phyloP scores from a whole-genome alignment of 2,888 invertebrate genomes.

The Cyaniris semiargus region DNA sequence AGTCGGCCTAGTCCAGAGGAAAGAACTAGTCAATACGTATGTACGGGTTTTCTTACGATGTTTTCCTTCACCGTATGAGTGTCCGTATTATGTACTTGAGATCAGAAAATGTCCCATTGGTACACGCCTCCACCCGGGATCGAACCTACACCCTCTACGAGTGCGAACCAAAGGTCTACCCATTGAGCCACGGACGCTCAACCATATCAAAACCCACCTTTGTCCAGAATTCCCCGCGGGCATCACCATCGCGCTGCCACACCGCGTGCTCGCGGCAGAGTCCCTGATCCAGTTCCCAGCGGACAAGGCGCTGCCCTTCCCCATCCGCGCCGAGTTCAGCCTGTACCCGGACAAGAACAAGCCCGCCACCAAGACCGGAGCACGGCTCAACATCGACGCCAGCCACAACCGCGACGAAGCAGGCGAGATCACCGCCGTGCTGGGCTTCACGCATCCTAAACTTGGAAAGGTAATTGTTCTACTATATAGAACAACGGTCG shows the following conservation, averaged over 20 bases:
- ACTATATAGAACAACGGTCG: too few relatives aligned
- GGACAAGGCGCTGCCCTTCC: conserved; percentile 74
- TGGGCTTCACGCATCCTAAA: conserved; percentile 85
- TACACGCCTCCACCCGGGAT: too few relatives aligned
- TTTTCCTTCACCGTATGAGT: too few relatives aligned
- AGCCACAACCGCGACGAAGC: conserved; percentile 66
- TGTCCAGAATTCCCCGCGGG: conserved; percentile 66
- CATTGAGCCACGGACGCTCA: too few relatives aligned
- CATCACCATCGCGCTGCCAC: conserved; percentile 83
- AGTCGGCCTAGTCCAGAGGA: too few relatives aligned
- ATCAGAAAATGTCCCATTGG: too few relatives aligned
- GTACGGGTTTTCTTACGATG: too few relatives aligned
- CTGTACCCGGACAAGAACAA: conserved; percentile 87
- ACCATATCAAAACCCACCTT: too few relatives aligned
- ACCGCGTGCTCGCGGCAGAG: conserved; percentile 84
- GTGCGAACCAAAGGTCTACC: too few relatives aligned
- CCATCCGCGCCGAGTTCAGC: conserved; percentile 81
- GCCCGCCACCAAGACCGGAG: conserved; percentile 84
- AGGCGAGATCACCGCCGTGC: conserved; percentile 75
- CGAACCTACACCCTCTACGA: too few relatives aligned
- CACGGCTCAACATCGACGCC: conserved; percentile 78
- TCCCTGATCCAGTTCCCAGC: conserved; percentile 72
- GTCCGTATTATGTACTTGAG: too few relatives aligned
- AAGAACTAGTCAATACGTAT: too few relatives aligned
- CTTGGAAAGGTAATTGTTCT: conserved; percentile 82